Evolutionary conservation across 1,140 invertebrate species (phyloP).

Genomic region (Drosophila ogumai): DNA sequence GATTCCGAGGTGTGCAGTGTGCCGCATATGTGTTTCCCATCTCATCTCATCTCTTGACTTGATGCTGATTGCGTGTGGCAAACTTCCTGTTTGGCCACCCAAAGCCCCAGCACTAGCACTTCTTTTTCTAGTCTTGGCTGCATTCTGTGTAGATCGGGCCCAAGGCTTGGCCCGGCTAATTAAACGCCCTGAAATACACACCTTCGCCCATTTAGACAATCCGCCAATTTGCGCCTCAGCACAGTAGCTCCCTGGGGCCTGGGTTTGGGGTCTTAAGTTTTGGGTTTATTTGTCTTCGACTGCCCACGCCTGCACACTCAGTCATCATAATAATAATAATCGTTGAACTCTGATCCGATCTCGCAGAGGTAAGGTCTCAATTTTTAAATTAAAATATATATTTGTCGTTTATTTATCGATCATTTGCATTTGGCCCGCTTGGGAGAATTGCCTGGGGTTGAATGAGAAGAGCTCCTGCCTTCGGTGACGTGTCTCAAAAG

Average conservation of each 20-base stretch:
- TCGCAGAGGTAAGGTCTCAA: conserved; percentile 20
- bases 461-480: conserved; percentile 43
- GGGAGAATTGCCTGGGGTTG: conserved; percentile 42
- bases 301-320: conserved; percentile 24
- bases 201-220: conserved; percentile 32
- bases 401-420: conserved; percentile 56
- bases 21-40: conserved; percentile 31
- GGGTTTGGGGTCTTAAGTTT: conserved; percentile 3
- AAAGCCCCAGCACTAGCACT: conserved; percentile 33
- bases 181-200: conserved; percentile 63
- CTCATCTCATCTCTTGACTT: conserved; percentile 45
- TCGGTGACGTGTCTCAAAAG: conserved; percentile 59
- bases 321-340: conserved; percentile 49
- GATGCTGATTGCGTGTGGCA: conserved; percentile 76
- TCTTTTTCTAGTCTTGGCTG: conserved; percentile 37
- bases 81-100: conserved; percentile 74
- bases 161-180: conserved; percentile 72
- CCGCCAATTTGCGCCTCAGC: conserved; percentile 41
- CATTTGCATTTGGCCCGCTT: conserved; percentile 71
- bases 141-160: conserved; percentile 55
- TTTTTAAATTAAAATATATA: conserved; percentile 57
- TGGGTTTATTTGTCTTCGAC: conserved; percentile 29
- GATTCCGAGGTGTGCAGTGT: conserved; percentile 45
- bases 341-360: conserved; percentile 55
- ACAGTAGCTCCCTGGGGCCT: conserved; percentile 53